Evolutionary conservation across 2,888 invertebrate species (phyloP), one percentile per base, ranked within the genome.

Genomic region (Hirudinaria manillensis): DNA sequence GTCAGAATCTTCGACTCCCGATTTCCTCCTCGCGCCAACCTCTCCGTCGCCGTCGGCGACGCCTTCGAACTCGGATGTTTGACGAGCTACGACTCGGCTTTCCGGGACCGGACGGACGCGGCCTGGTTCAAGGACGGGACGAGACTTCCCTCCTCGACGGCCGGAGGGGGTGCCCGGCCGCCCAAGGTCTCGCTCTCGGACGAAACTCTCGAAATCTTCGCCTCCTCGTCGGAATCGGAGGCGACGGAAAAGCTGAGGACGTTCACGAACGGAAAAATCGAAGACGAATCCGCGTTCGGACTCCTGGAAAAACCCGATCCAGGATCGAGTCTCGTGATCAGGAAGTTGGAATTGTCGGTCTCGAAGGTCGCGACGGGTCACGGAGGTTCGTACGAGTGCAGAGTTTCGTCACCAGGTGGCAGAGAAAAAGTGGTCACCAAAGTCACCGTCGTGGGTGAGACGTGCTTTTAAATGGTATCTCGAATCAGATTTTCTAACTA

Each of bases 361-460:
- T 24, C 29, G 10, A 29, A 24, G 24, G 61, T 29, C 24, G n/a
- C 24, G 3, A 24, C 21, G 19, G 24, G 29, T 24, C 24, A 61
- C 21, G 61, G 61, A 29, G 61, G 61, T 6, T 7, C 10, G 13
- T 61, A 61, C 61, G 61, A 61, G 61, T 61, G 61, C 61, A 61
- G 61, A n/a, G 61, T 61, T 29, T 4, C 24, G 24, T 61, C 61
- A 10, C 61, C 61, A 1, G 61, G 61, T n/a, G 21, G 61, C 19
- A 7, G 4, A 61, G 61, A 29, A 29, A 29, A n/a, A 16, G 3
- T 61, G 24, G 13, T n/a, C 13, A 61, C 61, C 13, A 1, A 16
- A 6, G 61, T 61, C 13, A 24, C 24, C 6, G 61, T 61, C n/a
- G 24, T 61, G 19, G 61, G 61, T 61, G 61, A 61, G 61, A n/a